Percentiles rank a stretch among this genome's conserved stretches.
Evolutionary conservation across 2,888 invertebrate genomes (phyloP).

Genomic region (Microctonus aethiopoides): DNA sequence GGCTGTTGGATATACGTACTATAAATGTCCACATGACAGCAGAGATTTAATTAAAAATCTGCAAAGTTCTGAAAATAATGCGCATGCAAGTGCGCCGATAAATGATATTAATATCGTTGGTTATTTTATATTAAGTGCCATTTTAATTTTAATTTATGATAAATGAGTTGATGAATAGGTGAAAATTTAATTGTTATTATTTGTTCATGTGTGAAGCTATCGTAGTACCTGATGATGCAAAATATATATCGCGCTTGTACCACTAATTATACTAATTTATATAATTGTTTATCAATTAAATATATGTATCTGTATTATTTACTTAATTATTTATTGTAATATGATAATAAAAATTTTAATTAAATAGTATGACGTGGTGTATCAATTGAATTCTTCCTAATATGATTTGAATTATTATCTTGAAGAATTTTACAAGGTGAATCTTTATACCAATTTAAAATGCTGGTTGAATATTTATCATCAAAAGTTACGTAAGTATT

Average conservation of each 20-base stretch:
- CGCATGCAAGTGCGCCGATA: no score
- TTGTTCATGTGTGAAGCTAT: background rate
- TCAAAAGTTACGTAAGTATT: no score
- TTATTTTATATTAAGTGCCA: slow-evolving; percentile 7
- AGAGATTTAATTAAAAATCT: slow-evolving; percentile 37
- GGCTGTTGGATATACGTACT: slow-evolving; percentile 39
- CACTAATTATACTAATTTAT: slow-evolving; percentile 29
- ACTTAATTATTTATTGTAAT: slow-evolving; percentile 7
- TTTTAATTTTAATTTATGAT: slow-evolving; percentile 6
- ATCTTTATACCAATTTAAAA: no score
- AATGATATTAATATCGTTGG: slow-evolving; percentile 3
- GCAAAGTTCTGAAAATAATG: slow-evolving; percentile 24
- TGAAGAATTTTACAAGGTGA: no score
- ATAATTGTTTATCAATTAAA: background rate
- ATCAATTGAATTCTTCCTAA: no score
- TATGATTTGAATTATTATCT: no score
- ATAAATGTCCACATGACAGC: slow-evolving; percentile 42
- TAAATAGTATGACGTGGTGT: no score
- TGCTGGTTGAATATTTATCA: no score
- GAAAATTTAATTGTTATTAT: background rate
- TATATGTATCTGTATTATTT: background rate
- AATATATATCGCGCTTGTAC: slow-evolving; percentile 18
- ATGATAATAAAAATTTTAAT: background rate
- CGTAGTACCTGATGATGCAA: slow-evolving; percentile 29
- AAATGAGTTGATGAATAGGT: background rate